Conservation (phyloP, 2,888 invertebrate species). For the Pteria penguin region DNA sequence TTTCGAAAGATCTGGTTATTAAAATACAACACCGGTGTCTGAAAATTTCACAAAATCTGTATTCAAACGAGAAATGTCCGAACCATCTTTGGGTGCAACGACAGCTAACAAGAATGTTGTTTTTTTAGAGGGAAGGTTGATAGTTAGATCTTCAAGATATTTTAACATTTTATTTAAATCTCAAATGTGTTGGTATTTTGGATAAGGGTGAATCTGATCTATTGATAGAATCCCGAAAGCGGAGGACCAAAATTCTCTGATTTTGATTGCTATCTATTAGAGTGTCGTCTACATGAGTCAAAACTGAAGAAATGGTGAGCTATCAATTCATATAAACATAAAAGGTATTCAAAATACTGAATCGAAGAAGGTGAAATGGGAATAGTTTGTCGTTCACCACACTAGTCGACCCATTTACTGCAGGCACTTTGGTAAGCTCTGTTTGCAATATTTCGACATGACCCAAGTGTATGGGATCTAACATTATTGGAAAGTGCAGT, state of each 20-base stretch:
- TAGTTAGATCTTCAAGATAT: background rate
- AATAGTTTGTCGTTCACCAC: background rate
- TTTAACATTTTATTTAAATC: conserved; percentile 20
- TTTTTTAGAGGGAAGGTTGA: background rate
- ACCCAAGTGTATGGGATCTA: conserved; percentile 8
- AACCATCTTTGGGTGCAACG: conserved; percentile 6
- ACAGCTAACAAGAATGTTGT: background rate
- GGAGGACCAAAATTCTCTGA: no score
- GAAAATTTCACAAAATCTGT: background rate
- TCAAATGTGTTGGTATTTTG: conserved; percentile 25
- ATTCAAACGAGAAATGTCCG: conserved; percentile 21
- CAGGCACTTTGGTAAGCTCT: conserved; percentile 23
- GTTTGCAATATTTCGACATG: conserved; percentile 4
- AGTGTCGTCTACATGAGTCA: conserved; percentile 16
- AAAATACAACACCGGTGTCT: background rate
- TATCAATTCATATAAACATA: no score
- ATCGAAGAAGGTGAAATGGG: conserved; percentile 23
- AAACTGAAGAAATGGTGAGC: no score
- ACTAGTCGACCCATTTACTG: conserved; percentile 7
- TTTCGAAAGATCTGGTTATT: background rate
- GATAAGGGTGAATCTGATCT: conserved; percentile 13
- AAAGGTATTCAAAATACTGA: no score
- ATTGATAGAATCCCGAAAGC: background rate
- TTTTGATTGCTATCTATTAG: background rate
- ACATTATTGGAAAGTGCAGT: conserved; percentile 24